Base-by-base conservation (phyloP, 2,797 vertebrate genomes). In the Pseudopleuronectes americanus region DNA sequence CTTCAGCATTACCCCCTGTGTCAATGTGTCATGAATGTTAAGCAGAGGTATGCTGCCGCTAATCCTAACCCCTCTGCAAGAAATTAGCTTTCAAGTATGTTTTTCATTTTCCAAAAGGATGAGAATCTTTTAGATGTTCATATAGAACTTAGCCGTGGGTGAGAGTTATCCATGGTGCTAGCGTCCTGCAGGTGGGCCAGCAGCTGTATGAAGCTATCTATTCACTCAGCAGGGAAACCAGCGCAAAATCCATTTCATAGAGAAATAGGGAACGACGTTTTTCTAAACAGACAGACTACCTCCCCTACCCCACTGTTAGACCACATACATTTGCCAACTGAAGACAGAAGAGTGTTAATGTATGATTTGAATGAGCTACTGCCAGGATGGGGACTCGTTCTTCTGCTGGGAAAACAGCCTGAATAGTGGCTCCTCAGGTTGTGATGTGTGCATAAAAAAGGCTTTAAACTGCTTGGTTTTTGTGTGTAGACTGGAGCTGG, bases 21-120 rank as follows among this genome's bases (percentile, higher is more conserved):
- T 59, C 17, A 48, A n/a, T 49, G 41, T 64, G 22, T 22, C 7
- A 48, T 36, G 31, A 56, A 43, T 56, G 36, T 52, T 33, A 56
- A 74, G 9, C 41, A 57, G 31, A 33, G 33, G 19, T 43, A 43
- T 8, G 4, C 33, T 22, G 33, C 12, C 13, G 22, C 12, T 38
- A 64, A 43, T 28, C 8, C 3, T 7, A 10, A 21, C 3, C 17
- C 13, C 19, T 22, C 24, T 17, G 13, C 41, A 31, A 22, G 19
- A 54, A n/a, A n/a, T 38, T 16, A 19, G 48, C 26, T 62, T 38
- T 53, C 17, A 64, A 16, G 13, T 4, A 47, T 48, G 26, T 17
- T 14, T 23, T 45, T 58, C 0, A 49, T 49, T 48, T 53, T 16
- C 16, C 22, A 36, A 52, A 64, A 64, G 51, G 48, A 47, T 47